Evolutionary conservation across 2,797 vertebrate species (phyloP).

Genomic region (Distichodus sexfasciatus): DNA sequence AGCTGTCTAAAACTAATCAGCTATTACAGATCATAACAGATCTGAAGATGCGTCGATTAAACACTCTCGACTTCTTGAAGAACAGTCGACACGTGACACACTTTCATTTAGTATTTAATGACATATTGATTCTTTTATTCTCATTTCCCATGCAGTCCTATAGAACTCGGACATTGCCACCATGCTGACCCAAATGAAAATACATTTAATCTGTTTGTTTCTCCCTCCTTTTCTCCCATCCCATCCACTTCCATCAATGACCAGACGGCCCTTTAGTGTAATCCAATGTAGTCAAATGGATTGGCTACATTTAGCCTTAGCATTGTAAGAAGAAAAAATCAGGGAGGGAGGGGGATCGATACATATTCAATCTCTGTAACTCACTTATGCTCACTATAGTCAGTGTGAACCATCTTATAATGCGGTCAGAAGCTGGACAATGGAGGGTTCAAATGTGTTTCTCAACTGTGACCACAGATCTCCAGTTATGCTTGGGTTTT

Average conservation of each 20-base stretch:
- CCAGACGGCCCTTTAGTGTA: conserved; percentile 35
- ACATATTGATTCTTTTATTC: too few species aligned
- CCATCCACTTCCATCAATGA: conserved; percentile 34
- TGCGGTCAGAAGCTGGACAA: conserved; percentile 35
- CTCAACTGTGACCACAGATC: background rate
- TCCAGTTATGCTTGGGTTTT: background rate
- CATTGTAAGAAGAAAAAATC: conserved; percentile 54
- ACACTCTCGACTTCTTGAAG: background rate
- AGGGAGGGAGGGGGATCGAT: conserved; percentile 61
- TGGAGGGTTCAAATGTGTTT: conserved; percentile 17
- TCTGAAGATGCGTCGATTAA: background rate
- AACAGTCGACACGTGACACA: too few species aligned
- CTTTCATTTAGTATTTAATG: too few species aligned
- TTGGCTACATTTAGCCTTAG: conserved; percentile 53
- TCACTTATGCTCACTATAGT: conserved; percentile 59
- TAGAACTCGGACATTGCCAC: background rate
- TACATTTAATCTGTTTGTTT: background rate
- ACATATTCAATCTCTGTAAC: conserved; percentile 58
- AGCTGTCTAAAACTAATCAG: background rate
- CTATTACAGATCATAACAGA: background rate
- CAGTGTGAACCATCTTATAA: conserved; percentile 44
- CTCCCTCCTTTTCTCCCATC: conserved; percentile 38
- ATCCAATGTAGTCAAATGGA: conserved; percentile 51
- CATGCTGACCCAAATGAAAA: background rate
- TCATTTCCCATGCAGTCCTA: too few species aligned